Evolutionary conservation across 2,888 invertebrate genomes (phyloP), one percentile per base, ranked within the genome.

Genomic region (Apodemia hepburni): DNA sequence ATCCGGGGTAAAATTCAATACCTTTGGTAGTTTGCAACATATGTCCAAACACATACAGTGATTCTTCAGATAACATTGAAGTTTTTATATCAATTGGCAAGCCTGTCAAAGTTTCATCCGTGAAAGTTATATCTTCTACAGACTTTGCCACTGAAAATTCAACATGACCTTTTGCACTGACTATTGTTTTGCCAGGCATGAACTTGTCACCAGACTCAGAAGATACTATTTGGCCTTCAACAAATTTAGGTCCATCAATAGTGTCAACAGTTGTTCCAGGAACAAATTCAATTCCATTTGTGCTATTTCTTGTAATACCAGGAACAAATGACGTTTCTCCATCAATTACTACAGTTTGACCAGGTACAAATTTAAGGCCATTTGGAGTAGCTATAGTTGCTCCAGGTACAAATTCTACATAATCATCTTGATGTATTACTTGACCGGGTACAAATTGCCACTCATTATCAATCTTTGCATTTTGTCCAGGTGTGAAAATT

Each of bases 381-480:
- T 93, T 93, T 4, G 92, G 87, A 12, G 94, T 94, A 42, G 93
- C 81, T 65, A 95, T 82, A 0, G 94, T 94, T 68, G 94, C 93
- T 22, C 95, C 95, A 60, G 94, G 93, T 47, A 95, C 84, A 71
- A 95, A 95, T 69, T 91, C 92, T 29, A 87, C 67, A 66, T 92
- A 89, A 67, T 92, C 84, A 64, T 94, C 92, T 71, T 93, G 93
- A 69, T 91, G 87, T 59, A 93, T 72, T 33, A 90, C 90, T 78
- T 95, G 95, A 0, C 95, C 95, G 2, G 94, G 94, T 35, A 95
- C 85, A 70, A 95, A 95, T 70, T 94, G 93, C 93, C 93, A 94
- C 64, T 92, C 93, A 63, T 89, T 83, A 60, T 88, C 84, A 51
- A 90, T 82, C 61, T 86, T 85, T 1, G 93, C 82, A 69, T 93